phyloP scores from a whole-genome alignment of 1,140 invertebrate species.

The Tetramorium simillimum region DNA sequence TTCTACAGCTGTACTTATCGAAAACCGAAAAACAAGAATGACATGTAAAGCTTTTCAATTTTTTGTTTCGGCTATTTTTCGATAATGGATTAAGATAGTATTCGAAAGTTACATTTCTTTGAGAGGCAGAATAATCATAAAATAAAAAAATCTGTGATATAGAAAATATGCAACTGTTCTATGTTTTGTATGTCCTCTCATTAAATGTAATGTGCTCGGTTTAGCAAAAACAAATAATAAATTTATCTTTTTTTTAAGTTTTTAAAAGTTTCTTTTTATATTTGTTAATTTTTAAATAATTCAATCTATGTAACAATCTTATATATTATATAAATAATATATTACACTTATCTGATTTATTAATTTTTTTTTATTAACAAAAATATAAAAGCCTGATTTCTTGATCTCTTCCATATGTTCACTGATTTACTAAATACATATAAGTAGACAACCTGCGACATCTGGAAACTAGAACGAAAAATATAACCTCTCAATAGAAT shows the following conservation, averaged over 20 bases:
- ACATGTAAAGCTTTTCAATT: neutral
- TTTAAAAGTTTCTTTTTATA: neutral
- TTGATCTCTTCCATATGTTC: too few relatives aligned
- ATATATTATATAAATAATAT: too few relatives aligned
- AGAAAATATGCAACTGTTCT: neutral
- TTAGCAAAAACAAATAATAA: neutral
- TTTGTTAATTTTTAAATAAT: neutral
- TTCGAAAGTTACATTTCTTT: neutral
- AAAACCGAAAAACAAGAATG: conserved; percentile 5
- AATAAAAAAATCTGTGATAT: neutral
- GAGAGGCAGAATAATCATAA: neutral
- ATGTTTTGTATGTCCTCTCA: neutral
- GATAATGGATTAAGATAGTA: neutral
- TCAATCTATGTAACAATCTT: neutral
- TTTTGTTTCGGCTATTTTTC: neutral
- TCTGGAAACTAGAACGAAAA: neutral
- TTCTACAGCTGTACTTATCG: neutral
- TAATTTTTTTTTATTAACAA: too few relatives aligned
- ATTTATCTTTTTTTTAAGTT: neutral
- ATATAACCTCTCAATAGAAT: neutral
- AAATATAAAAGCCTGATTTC: too few relatives aligned
- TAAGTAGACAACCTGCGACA: neutral
- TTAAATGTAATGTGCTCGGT: neutral
- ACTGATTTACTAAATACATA: neutral
- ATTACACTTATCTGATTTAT: neutral